These are phyloP conservation scores for Scatophagus argus DNA, from an alignment of 2,113 vertebrate genomes.

Conservation along the genomic window DNA sequence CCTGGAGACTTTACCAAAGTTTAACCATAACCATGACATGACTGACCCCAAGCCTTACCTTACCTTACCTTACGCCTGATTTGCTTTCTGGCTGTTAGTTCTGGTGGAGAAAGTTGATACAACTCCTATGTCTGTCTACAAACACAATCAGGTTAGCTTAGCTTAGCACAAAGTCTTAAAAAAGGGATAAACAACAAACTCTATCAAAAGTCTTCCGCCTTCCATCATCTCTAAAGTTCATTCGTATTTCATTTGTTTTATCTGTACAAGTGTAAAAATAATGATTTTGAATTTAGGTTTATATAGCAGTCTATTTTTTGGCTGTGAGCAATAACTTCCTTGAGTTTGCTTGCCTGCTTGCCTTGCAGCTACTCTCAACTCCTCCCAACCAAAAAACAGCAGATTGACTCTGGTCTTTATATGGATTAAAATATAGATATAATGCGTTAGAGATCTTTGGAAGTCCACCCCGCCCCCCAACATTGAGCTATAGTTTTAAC, in stretches of 20 bases:
- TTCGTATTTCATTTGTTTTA: no score
- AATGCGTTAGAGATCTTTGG: no score
- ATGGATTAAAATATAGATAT: no score
- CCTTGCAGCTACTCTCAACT: no score
- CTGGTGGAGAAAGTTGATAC: not conserved
- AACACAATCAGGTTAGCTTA: slow-evolving; percentile 1
- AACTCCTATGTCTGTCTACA: not conserved
- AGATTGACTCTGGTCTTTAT: no score
- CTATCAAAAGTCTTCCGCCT: not conserved
- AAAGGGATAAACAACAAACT: not conserved
- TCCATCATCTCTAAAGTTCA: not conserved
- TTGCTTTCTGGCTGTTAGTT: not conserved
- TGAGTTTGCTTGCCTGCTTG: no score
- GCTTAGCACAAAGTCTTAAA: not conserved
- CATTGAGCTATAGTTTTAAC: not conserved
- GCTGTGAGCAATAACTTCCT: not conserved
- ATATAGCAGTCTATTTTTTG: no score
- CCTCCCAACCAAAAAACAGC: no score
- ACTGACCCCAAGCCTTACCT: not conserved
- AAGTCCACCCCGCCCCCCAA: no score
- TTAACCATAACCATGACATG: slow-evolving; percentile 33
- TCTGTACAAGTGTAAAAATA: no score
- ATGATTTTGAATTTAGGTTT: not conserved
- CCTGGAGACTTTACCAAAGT: slow-evolving; percentile 48
- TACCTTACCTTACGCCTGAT: not conserved